Base-by-base conservation (phyloP, 1,140 invertebrate genomes). In the Tetranychus urticae region DNA sequence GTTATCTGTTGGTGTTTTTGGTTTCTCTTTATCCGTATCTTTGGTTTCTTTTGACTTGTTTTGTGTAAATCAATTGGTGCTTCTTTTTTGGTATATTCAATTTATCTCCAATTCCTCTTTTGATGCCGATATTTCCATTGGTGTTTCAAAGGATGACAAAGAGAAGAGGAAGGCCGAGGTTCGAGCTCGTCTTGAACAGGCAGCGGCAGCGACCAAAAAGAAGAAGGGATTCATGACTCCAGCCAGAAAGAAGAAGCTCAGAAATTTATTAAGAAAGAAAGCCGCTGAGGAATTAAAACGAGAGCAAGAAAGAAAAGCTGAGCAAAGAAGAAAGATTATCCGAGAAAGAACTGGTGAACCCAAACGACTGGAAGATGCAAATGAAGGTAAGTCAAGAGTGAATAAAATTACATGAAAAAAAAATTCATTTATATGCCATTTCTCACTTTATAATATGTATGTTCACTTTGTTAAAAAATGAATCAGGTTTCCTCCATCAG, bases 211-310 rank as follows among this genome's bases (percentile, higher is more conserved):
- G 72, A 92, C 92, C 81, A 91, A 91, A 76, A 70, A 70, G 58
- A 66, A 67, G 52, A 88, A 88, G 83, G 92, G 92, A 83, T 92
- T 93, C 88, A 93, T 88, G 71, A 88, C 89, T 66, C 88, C 92
- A 77, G 88, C 88, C 74, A 93, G 92, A 84, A 92, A 92, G 86
- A 93, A 93, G 75, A 85, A 92, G 71, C 84, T n/a, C 10, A 3
- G 33, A 31, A 73, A 96, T 79, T 78, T 98, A 77, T 80, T 98
- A 78, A 92, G 96, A 84, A 92, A 97, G 78, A 98, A 97, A 81
- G 94, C 94, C 71, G 93, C 94, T 69, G 94, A 98, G 77, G 93
- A 98, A 76, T 79, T 98, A 77, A 97, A 97, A 79, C 94, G 94
- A 73, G 92, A 98, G 79, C 93, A 97, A 75, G 90, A 96, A 77